Evolutionary conservation across 2,797 vertebrate genomes (phyloP).

Genomic region (Scyliorhinus canicula): DNA sequence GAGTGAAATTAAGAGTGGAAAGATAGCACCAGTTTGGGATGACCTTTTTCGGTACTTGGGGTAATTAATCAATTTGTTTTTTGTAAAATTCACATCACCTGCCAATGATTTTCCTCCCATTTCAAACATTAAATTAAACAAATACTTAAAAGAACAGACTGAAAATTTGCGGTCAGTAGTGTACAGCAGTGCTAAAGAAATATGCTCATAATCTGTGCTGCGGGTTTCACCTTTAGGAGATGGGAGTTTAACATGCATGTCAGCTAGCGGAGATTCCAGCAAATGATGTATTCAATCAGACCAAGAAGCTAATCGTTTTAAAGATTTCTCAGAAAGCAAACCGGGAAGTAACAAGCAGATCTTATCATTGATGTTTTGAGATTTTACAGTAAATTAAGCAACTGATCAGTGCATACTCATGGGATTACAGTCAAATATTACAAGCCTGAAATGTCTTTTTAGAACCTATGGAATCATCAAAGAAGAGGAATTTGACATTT

Average conservation of each 20-base stretch:
- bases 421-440: too few species aligned
- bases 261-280: background rate
- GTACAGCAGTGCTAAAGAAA: background rate
- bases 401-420: background rate
- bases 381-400: background rate
- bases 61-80: background rate
- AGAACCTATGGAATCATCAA: too few species aligned
- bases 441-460: too few species aligned
- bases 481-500: too few species aligned
- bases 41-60: too few species aligned
- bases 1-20: background rate
- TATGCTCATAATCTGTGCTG: background rate
- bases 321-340: background rate
- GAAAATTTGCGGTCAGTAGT: background rate
- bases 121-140: background rate
- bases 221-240: background rate
- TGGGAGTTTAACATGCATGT: background rate
- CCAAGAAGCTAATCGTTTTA: background rate
- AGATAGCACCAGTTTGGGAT: background rate
- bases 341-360: background rate
- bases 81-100: background rate
- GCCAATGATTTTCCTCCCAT: background rate
- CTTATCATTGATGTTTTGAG: background rate
- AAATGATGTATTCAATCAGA: background rate
- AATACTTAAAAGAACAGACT: background rate